A percentile compares a stretch with the other conserved stretches of the same genome.
phyloP scores from a whole-genome alignment of 2,888 invertebrate genomes.

The Diarsia rubi region DNA sequence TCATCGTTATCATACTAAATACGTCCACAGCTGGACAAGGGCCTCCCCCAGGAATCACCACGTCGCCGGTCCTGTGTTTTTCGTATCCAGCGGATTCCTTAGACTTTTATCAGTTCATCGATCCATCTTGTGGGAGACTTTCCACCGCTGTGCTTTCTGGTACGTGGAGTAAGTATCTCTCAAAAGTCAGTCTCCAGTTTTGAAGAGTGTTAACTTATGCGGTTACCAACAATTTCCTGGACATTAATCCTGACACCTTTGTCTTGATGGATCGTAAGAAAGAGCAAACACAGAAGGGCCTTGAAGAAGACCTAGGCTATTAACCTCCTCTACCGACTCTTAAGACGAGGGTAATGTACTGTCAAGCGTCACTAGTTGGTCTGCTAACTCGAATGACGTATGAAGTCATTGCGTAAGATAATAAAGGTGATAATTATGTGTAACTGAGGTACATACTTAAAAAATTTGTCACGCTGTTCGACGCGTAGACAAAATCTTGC shows the following conservation, averaged over 20 bases:
- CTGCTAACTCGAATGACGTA: constrained; percentile 41
- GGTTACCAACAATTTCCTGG: not conserved
- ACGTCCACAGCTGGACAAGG: not conserved
- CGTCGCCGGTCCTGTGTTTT: not conserved
- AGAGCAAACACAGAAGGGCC: constrained; percentile 33
- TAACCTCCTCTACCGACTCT: constrained; percentile 26
- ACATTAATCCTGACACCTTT: not conserved
- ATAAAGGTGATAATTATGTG: constrained; percentile 38
- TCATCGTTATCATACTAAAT: not conserved
- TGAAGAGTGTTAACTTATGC: not conserved
- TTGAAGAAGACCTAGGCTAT: constrained; percentile 41
- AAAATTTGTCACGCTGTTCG: constrained; percentile 8
- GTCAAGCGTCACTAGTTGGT: constrained; percentile 34
- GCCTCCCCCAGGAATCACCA: not conserved
- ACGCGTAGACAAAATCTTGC: not conserved
- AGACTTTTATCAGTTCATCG: not conserved
- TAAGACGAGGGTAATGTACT: constrained; percentile 30
- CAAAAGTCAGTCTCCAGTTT: not conserved
- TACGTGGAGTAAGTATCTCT: not conserved
- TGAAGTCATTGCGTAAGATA: constrained; percentile 38
- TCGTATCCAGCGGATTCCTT: not conserved
- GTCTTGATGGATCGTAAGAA: constrained; percentile 26
- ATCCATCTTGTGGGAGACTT: not conserved
- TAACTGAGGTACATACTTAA: constrained; percentile 3
- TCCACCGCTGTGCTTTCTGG: not conserved